Evolutionary conservation across 2,888 invertebrate species (phyloP), one percentile per base, ranked within the genome.

Genomic region (Strigamia maritima): DNA sequence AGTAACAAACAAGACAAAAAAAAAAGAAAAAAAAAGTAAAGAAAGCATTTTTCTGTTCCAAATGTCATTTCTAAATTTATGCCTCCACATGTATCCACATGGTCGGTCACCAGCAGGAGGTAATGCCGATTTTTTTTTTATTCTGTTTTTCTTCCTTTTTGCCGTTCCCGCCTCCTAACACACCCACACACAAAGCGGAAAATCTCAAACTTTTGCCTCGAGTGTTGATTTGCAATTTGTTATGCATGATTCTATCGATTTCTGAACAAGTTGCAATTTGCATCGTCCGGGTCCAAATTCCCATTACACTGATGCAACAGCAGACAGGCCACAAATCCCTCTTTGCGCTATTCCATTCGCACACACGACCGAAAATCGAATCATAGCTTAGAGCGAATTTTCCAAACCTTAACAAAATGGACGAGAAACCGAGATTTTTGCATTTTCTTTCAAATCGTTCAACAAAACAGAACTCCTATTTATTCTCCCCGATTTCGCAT

Each of bases 201-300:
- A 70, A 70, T 70, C 16, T 70, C 70, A 70, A 70, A 70, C 70
- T 70, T 70, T 70, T 70, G 70, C 70, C 70, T 70, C 28, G 70
- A 70, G 70, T 70, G 70, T 70, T 77, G 77, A 77, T 77, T 77
- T 77, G 77, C 77, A 77, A 77, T 77, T 77, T 77, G 49, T 49
- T 77, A 77, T 77, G 77, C 77, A 77, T 77, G 77, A 49, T 70
- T 70, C 49, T 77, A 77, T 77, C 77, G 77, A 77, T 77, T 77
- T 77, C 77, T 77, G 77, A 77, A 77, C 70, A 70, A 70, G 70
- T 70, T 70, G 77, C 54, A 77, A 77, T 77, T 77, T 77, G 77
- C 77, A 77, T 77, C 77, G 77, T 35, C 38, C 38, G 75, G 28
- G 75, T 75, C 75, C 40, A 35, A 75, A 40, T 75, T 40, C 75